Evolutionary conservation across 2,888 invertebrate genomes (phyloP).

Genomic region (Aleiodes alternator): DNA sequence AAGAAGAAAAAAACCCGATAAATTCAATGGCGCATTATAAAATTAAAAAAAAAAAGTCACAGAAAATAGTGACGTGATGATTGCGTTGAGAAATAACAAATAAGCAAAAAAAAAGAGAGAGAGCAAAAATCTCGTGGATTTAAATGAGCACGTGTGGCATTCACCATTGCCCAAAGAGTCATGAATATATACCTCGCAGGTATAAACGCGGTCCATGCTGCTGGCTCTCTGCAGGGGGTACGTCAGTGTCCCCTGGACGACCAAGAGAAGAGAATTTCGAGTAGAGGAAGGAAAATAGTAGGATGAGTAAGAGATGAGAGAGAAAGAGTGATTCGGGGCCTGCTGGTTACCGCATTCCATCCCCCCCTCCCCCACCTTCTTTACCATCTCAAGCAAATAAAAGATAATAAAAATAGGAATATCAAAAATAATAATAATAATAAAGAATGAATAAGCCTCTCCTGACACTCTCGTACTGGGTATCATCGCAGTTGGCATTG

Average conservation of each 20-base stretch:
- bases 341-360: constrained; percentile 73
- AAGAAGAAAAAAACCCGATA: too few relatives aligned
- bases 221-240: constrained; percentile 70
- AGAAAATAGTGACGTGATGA: constrained; percentile 33
- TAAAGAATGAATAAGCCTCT: constrained; percentile 48
- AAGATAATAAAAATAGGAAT: constrained; percentile 7
- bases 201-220: constrained; percentile 51
- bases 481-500: constrained; percentile 72
- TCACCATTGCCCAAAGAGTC: constrained; percentile 5
- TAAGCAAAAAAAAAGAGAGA: not conserved
- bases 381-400: not conserved
- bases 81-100: constrained; percentile 9
- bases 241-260: constrained; percentile 70
- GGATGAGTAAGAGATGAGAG: constrained; percentile 28
- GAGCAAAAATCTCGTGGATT: not conserved
- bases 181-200: constrained; percentile 22
- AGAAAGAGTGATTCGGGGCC: constrained; percentile 51
- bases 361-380: constrained; percentile 46
- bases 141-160: constrained; percentile 34
- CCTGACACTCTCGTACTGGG: constrained; percentile 69
- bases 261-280: not conserved
- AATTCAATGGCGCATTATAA: too few relatives aligned
- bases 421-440: constrained; percentile 22
- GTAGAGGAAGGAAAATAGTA: too few relatives aligned
- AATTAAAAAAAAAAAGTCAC: too few relatives aligned